phyloP scores from a whole-genome alignment of 2,113 vertebrate genomes.

The Catagonus wagneri region DNA sequence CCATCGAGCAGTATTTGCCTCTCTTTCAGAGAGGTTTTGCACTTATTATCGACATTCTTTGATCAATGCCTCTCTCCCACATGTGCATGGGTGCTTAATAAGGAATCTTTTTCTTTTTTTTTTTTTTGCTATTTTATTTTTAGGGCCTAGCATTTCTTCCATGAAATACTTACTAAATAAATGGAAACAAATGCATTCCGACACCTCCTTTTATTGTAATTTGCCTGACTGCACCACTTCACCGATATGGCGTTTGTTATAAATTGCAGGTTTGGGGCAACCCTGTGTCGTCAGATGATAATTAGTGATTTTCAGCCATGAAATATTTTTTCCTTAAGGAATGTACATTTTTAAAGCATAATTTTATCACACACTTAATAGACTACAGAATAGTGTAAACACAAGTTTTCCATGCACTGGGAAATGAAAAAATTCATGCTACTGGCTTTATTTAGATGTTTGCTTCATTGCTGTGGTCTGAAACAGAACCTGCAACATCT shows the following conservation, averaged over 20 bases:
- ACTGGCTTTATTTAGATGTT: not conserved
- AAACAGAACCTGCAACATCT: not conserved
- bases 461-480: not conserved
- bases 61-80: not conserved
- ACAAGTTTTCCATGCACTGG: not conserved
- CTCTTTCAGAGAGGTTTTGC: not conserved
- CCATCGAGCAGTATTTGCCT: not conserved
- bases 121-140: not conserved
- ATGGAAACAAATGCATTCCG: not conserved
- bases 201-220: not conserved
- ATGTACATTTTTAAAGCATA: not conserved
- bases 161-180: constrained; percentile 13
- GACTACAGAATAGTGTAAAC: not conserved
- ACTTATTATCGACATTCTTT: not conserved
- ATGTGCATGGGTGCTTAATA: not conserved
- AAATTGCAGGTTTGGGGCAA: not conserved
- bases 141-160: not conserved
- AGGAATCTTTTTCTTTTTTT: not conserved
- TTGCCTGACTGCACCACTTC: not conserved
- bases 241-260: not conserved
- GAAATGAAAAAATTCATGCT: not conserved
- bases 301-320: not conserved
- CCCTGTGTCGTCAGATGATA: not conserved
- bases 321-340: not conserved
- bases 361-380: not conserved